Percentiles rank a stretch among this genome's conserved stretches.
Evolutionary conservation across 1,140 invertebrate species (phyloP).

Genomic region (Platyura marginata): DNA sequence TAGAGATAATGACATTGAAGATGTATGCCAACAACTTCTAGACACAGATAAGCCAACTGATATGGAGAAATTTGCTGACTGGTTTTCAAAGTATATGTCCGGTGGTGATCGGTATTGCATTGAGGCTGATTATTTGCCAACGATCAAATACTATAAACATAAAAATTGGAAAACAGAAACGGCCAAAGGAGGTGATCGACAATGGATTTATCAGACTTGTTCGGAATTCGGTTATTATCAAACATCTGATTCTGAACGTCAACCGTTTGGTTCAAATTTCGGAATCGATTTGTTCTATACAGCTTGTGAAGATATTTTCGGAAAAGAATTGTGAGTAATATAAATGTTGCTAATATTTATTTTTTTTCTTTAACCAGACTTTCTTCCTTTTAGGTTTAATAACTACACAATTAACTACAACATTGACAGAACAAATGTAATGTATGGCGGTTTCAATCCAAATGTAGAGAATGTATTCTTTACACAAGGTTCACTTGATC

Average conservation of each 20-base stretch:
- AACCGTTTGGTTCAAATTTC: constrained; percentile 41
- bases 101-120: background rate
- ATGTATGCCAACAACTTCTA: background rate
- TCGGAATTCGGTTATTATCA: constrained; percentile 72
- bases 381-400: constrained; percentile 27
- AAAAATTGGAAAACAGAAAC: background rate
- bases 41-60: too few species aligned
- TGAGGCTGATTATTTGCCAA: too few species aligned
- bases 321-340: constrained; percentile 22
- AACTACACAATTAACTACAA: constrained; percentile 26
- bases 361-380: background rate
- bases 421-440: constrained; percentile 33
- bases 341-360: background rate
- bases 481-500: constrained; percentile 42
- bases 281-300: constrained; percentile 36
- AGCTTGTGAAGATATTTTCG: constrained; percentile 48
- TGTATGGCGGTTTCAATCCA: constrained; percentile 36
- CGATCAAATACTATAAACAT: background rate
- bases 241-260: constrained; percentile 36
- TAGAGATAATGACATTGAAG: background rate
- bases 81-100: background rate
- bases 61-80: background rate
- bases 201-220: constrained; percentile 70
- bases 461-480: constrained; percentile 32
- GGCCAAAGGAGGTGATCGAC: constrained; percentile 16